A percentile compares a stretch with the other conserved stretches of the same genome.
Evolutionary conservation across 2,797 vertebrate species (phyloP).

Genomic region (Stomatorhinus walkeri): DNA sequence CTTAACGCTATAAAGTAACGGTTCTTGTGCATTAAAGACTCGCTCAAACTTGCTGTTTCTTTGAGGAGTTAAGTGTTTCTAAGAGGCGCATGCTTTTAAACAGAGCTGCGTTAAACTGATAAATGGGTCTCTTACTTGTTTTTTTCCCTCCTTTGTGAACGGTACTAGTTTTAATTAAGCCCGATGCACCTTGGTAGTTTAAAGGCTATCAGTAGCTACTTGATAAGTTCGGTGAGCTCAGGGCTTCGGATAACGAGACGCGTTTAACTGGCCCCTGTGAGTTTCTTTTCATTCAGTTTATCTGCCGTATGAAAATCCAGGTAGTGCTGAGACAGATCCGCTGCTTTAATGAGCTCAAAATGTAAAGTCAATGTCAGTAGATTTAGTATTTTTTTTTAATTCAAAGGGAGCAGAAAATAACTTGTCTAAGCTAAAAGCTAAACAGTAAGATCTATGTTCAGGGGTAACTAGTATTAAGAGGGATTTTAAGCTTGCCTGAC

Average conservation of each 20-base stretch:
- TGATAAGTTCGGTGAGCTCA: constrained; percentile 66
- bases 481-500: constrained; percentile 74
- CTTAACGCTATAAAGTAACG: constrained; percentile 25
- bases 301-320: constrained; percentile 59
- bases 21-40: constrained; percentile 27
- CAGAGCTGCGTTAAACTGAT: constrained; percentile 42
- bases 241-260: constrained; percentile 69
- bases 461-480: constrained; percentile 71
- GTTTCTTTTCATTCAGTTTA: constrained; percentile 77
- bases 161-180: constrained; percentile 70
- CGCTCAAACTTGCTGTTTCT: constrained; percentile 21
- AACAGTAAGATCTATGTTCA: constrained; percentile 68
- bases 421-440: constrained; percentile 65
- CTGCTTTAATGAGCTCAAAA: constrained; percentile 69
- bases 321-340: constrained; percentile 68
- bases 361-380: constrained; percentile 63
- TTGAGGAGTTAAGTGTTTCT: constrained; percentile 7
- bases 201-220: constrained; percentile 68
- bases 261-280: constrained; percentile 63
- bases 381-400: constrained; percentile 32
- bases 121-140: constrained; percentile 52
- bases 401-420: constrained; percentile 48
- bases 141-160: constrained; percentile 48
- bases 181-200: constrained; percentile 69
- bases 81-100: constrained; percentile 34